phyloP scores from a whole-genome alignment of 2,888 invertebrate species.

The Prosapia bicincta region DNA sequence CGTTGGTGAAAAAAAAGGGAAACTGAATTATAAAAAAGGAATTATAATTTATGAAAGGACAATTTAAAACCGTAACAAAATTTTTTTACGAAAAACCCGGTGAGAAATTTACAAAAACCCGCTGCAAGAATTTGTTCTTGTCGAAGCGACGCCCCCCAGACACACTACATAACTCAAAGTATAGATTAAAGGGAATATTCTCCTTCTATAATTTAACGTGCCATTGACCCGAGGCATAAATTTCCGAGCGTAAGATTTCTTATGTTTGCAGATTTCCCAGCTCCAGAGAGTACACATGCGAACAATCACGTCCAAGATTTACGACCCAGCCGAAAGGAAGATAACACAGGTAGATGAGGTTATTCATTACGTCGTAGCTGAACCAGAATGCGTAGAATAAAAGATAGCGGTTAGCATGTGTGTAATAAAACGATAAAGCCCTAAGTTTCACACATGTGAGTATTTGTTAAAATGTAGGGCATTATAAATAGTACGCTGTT shows the following conservation, averaged over 20 bases:
- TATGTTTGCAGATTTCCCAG: not conserved
- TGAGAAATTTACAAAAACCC: no score
- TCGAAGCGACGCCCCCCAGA: not conserved
- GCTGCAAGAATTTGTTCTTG: no score
- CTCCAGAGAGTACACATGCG: not conserved
- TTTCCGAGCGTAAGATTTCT: not conserved
- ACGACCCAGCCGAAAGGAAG: not conserved
- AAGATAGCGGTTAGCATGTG: not conserved
- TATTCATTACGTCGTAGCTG: not conserved
- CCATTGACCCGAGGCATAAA: not conserved
- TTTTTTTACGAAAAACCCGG: no score
- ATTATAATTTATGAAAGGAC: no score
- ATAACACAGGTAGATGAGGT: not conserved
- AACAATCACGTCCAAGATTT: not conserved
- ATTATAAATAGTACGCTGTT: no score
- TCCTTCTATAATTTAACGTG: no score
- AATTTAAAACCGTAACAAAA: no score
- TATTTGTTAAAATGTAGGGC: no score
- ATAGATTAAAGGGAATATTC: not conserved
- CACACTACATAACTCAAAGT: not conserved
- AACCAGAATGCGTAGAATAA: no score
- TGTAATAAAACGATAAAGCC: not conserved
- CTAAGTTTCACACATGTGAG: no score
- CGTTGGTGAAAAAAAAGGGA: no score
- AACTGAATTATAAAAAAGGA: no score